phyloP scores from a whole-genome alignment of 2,888 invertebrate genomes.

The Scelioninae gen. 1 region DNA sequence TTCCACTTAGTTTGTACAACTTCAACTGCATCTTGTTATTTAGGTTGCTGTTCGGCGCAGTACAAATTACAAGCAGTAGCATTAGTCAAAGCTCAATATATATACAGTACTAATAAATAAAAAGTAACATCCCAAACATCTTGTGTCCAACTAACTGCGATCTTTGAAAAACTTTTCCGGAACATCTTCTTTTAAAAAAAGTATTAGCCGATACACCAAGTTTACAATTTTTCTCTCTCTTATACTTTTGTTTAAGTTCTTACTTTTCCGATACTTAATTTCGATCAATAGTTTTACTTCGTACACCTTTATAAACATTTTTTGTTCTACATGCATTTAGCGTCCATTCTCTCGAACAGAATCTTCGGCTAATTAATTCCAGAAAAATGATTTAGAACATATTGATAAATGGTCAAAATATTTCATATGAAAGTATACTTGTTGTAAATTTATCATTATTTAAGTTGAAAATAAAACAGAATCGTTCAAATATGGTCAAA shows the following conservation, averaged over 20 bases:
- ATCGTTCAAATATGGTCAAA: too few relatives aligned
- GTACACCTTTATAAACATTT: constrained; percentile 17
- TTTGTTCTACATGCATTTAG: constrained; percentile 6
- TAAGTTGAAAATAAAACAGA: too few relatives aligned
- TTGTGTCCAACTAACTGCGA: constrained; percentile 28
- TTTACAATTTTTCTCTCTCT: constrained; percentile 4
- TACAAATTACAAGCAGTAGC: too few relatives aligned
- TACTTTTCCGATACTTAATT: constrained; percentile 46
- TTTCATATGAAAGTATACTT: too few relatives aligned
- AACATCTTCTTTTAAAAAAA: constrained; percentile 15
- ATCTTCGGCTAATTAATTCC: constrained; percentile 7
- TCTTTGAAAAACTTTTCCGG: constrained; percentile 22
- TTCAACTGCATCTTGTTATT: too few relatives aligned
- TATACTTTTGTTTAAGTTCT: constrained; percentile 14
- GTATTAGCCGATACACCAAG: constrained; percentile 27
- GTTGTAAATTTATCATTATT: too few relatives aligned
- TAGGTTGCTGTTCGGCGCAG: too few relatives aligned
- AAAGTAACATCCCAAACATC: constrained; percentile 38
- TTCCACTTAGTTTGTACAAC: too few relatives aligned
- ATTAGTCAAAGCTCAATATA: not conserved
- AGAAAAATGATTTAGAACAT: too few relatives aligned
- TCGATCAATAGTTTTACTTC: constrained; percentile 26
- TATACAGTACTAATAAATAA: constrained; percentile 17
- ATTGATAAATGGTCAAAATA: too few relatives aligned
- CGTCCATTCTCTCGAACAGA: not conserved